phyloP scores from a whole-genome alignment of 37 sponge, comb jelly and placozoan species.

The Cliona cf. orientalis region DNA sequence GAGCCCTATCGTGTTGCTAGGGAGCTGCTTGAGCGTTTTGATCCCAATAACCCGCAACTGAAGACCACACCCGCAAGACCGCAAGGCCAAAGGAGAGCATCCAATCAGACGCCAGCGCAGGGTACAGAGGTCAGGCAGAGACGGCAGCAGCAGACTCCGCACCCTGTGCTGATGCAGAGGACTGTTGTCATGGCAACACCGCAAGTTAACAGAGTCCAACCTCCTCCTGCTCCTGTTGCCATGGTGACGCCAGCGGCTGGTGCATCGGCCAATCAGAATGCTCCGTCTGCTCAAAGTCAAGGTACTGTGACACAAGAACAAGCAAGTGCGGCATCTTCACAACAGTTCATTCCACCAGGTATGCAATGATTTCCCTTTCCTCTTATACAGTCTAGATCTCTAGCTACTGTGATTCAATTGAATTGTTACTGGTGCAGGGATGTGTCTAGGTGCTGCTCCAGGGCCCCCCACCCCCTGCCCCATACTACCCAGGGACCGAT shows the following conservation, averaged over 20 bases:
- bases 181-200: constrained; percentile 4
- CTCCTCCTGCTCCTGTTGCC: constrained; percentile 3
- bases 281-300: not conserved
- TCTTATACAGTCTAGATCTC: not conserved
- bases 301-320: not conserved
- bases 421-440: constrained; percentile 18
- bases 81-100: not conserved
- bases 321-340: not conserved
- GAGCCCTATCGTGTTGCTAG: constrained; percentile 52
- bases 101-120: not conserved
- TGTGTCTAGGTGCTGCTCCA: constrained; percentile 59
- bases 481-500: constrained; percentile 61
- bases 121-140: constrained; percentile 4
- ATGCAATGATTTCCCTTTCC: not conserved
- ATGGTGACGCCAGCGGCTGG: not conserved
- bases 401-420: not conserved
- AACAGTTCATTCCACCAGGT: constrained; percentile 44
- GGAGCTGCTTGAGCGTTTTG: constrained; percentile 52
- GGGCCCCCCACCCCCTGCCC: constrained; percentile 68
- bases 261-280: not conserved
- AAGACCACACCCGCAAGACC: not conserved
- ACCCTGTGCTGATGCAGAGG: constrained; percentile 14
- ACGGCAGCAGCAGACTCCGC: not conserved
- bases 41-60: constrained; percentile 46
- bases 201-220: not conserved